These are phyloP conservation scores for Percina caprodes DNA, from an alignment of 2,113 vertebrate species.

Conservation along the genomic window DNA sequence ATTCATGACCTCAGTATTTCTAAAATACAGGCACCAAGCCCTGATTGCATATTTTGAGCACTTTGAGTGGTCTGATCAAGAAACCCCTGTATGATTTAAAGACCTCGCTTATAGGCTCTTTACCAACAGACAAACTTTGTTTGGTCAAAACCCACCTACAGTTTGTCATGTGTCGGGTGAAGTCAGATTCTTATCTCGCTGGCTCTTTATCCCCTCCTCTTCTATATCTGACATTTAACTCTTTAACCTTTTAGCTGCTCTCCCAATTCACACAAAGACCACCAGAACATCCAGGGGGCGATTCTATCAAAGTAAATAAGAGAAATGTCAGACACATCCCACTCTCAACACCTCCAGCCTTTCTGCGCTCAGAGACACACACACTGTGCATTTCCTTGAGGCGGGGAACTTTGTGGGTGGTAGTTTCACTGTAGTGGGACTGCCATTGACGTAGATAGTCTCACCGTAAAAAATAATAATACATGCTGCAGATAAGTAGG, in stretches of 20 bases:
- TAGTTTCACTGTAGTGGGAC: constrained; percentile 57
- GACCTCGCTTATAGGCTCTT: background rate
- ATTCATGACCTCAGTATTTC: background rate
- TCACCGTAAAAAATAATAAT: background rate
- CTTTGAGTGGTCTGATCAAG: background rate
- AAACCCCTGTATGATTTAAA: no score
- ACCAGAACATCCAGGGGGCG: constrained; percentile 42
- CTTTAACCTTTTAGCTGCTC: constrained; percentile 37
- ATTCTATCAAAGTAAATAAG: background rate
- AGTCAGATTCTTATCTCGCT: constrained; percentile 4
- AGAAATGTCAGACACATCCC: constrained; percentile 55
- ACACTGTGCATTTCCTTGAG: constrained; percentile 23
- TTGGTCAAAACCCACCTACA: constrained; percentile 9
- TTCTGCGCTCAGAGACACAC: background rate
- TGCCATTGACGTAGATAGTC: constrained; percentile 5
- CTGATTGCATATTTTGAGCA: background rate
- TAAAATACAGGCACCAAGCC: background rate
- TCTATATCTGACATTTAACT: background rate
- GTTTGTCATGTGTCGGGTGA: background rate
- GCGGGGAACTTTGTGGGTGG: background rate
- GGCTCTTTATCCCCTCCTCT: constrained; percentile 10
- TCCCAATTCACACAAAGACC: constrained; percentile 28
- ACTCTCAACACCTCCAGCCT: constrained; percentile 40
- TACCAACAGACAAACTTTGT: background rate
- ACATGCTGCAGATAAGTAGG: background rate